These are phyloP conservation scores for Scomber colias DNA, from an alignment of 2,113 vertebrate genomes.

Conservation along the genomic window DNA sequence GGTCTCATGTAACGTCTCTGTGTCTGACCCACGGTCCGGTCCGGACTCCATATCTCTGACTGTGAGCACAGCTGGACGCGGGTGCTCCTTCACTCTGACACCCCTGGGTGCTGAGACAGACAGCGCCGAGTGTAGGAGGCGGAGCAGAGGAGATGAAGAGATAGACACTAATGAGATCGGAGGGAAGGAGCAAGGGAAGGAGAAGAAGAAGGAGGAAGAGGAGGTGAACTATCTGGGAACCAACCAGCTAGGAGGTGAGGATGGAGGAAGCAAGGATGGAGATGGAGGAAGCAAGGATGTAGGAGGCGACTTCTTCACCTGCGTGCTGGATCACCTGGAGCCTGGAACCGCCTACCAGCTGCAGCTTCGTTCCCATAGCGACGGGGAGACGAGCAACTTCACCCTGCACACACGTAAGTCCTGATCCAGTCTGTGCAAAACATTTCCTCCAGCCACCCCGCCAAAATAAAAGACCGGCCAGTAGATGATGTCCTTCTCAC, in stretches of 20 bases:
- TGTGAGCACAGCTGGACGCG: slow-evolving; percentile 23
- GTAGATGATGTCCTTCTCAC: no score
- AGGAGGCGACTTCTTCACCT: slow-evolving; percentile 67
- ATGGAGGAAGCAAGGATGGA: slow-evolving; percentile 49
- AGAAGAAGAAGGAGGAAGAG: neutral
- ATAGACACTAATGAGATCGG: slow-evolving; percentile 1
- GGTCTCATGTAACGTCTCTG: slow-evolving; percentile 40
- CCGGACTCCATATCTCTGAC: slow-evolving; percentile 59
- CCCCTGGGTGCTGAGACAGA: slow-evolving; percentile 35
- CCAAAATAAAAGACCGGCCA: no score
- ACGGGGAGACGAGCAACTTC: slow-evolving; percentile 75
- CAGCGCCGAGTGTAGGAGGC: neutral
- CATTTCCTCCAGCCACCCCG: neutral
- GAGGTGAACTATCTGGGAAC: slow-evolving; percentile 13
- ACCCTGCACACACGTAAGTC: slow-evolving; percentile 90
- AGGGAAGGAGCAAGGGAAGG: slow-evolving; percentile 12
- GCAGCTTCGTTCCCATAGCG: slow-evolving; percentile 81
- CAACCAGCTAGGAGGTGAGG: slow-evolving; percentile 18
- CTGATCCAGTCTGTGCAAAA: neutral
- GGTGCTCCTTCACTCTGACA: slow-evolving; percentile 62
- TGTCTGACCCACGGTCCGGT: slow-evolving; percentile 12
- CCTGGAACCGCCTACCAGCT: slow-evolving; percentile 90
- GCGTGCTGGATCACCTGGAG: slow-evolving; percentile 82
- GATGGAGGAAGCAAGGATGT: slow-evolving; percentile 47
- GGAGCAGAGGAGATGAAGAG: neutral